Percentiles rank a stretch among this genome's conserved stretches.
Evolutionary conservation across 2,113 vertebrate species (phyloP).

Genomic region (Anarrhichthys ocellatus): DNA sequence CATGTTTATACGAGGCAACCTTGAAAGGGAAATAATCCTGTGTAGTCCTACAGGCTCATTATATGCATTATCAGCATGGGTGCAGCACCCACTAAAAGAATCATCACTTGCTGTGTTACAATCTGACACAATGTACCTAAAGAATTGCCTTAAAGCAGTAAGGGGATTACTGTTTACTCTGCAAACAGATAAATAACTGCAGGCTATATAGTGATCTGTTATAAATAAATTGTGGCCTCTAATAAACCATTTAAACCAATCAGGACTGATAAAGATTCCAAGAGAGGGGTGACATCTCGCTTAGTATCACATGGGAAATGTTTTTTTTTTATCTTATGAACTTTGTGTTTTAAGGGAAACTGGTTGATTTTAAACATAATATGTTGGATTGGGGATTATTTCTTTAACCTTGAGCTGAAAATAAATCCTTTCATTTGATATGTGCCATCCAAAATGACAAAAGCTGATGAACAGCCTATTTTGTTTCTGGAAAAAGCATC

Average conservation of each 20-base stretch:
- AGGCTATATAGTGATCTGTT: slow-evolving; percentile 65
- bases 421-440: background rate
- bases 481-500: background rate
- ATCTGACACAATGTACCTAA: slow-evolving; percentile 45
- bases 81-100: slow-evolving; percentile 32
- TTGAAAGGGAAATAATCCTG: background rate
- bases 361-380: background rate
- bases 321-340: background rate
- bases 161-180: slow-evolving; percentile 47
- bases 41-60: slow-evolving; percentile 17
- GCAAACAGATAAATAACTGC: slow-evolving; percentile 62
- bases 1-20: background rate
- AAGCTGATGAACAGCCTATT: background rate
- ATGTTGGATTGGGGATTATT: background rate
- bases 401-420: background rate
- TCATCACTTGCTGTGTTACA: slow-evolving; percentile 24
- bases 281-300: slow-evolving; percentile 1
- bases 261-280: slow-evolving; percentile 15
- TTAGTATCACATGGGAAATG: background rate
- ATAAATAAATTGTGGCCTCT: slow-evolving; percentile 56
- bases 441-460: background rate
- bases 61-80: background rate
- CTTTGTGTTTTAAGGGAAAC: background rate
- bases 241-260: slow-evolving; percentile 65
- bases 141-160: slow-evolving; percentile 39